phyloP scores from a whole-genome alignment of 2,113 vertebrate species.

The Podarcis muralis region DNA sequence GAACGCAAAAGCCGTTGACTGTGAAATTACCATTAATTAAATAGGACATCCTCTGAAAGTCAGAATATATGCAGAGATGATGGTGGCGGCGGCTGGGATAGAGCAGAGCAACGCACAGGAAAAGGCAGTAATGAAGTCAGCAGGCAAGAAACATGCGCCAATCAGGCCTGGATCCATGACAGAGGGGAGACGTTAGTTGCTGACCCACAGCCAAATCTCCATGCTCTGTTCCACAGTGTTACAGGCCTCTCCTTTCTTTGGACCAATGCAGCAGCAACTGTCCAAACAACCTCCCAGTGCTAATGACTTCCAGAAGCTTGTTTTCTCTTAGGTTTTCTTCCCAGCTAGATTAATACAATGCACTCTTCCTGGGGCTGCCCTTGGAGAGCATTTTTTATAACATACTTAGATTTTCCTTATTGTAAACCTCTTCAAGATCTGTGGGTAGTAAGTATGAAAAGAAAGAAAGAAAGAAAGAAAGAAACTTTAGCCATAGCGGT shows the following conservation, averaged over 20 bases:
- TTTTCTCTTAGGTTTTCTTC: neutral
- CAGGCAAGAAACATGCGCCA: neutral
- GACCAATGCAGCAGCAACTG: neutral
- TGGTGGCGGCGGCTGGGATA: neutral
- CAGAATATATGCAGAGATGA: neutral
- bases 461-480: conserved; percentile 8
- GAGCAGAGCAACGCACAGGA: neutral
- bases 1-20: neutral
- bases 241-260: no score
- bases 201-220: neutral
- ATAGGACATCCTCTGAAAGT: neutral
- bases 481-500: neutral
- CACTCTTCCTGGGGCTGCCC: neutral
- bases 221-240: neutral
- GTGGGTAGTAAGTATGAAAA: neutral
- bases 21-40: neutral
- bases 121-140: neutral
- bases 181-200: neutral
- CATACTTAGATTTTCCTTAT: neutral
- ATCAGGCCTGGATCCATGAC: neutral
- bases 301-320: no score
- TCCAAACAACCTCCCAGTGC: neutral
- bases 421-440: neutral
- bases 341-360: neutral
- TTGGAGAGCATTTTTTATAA: neutral